These are phyloP conservation scores for Molorchus minor DNA, from an alignment of 2,888 invertebrate genomes.

Conservation along the genomic window DNA sequence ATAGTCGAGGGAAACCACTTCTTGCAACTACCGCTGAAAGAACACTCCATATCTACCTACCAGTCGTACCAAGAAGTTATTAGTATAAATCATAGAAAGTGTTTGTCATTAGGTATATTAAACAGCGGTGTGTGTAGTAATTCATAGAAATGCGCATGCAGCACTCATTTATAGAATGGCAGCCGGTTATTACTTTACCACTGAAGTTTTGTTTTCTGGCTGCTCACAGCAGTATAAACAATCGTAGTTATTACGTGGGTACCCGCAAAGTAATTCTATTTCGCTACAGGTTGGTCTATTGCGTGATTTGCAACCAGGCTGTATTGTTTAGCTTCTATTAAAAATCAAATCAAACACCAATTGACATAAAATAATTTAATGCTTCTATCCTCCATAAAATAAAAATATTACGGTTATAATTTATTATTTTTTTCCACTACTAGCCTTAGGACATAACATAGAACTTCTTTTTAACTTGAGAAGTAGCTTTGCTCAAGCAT, in stretches of 20 bases:
- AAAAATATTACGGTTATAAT: no score
- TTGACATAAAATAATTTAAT: no score
- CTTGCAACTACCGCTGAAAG: conserved; percentile 11
- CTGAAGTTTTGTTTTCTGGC: neutral
- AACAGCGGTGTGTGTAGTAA: conserved; percentile 42
- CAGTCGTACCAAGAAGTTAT: conserved; percentile 45
- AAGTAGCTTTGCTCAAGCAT: no score
- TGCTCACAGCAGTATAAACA: conserved; percentile 1
- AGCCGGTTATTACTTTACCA: conserved; percentile 4
- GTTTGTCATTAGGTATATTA: conserved; percentile 48
- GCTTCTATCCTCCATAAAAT: no score
- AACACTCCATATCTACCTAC: conserved; percentile 25
- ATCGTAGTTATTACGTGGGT: neutral
- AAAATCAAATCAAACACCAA: no score
- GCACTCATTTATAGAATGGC: conserved; percentile 6
- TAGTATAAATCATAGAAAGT: conserved; percentile 49
- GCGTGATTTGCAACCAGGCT: no score
- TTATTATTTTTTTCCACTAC: no score
- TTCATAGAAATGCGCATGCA: conserved; percentile 29
- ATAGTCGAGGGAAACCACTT: neutral
- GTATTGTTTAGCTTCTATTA: no score
- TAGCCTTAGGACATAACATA: no score
- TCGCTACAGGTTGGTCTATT: neutral
- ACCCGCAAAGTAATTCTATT: neutral
- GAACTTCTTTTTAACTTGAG: no score